Evolutionary conservation across 2,797 vertebrate genomes (phyloP).

Genomic region (Chloroceryle amazona): DNA sequence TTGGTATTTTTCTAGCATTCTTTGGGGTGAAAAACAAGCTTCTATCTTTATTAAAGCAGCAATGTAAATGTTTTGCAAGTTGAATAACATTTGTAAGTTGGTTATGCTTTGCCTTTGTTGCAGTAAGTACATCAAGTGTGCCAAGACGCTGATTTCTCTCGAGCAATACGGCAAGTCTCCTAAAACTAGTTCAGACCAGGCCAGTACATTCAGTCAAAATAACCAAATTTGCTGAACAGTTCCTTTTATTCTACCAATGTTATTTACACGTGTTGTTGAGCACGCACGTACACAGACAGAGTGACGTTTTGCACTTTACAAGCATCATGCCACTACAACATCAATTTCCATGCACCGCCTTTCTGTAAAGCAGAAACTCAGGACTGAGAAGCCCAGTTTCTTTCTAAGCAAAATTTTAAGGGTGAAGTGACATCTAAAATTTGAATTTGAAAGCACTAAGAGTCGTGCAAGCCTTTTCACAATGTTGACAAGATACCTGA

Average conservation of each 20-base stretch:
- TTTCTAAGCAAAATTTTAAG: not conserved
- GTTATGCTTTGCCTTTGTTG: not conserved
- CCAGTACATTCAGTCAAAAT: not conserved
- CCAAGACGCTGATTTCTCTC: not conserved
- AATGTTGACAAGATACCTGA: not conserved
- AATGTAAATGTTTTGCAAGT: not conserved
- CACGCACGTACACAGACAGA: fast-evolving
- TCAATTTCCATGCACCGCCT: not conserved
- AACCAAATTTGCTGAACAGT: not conserved
- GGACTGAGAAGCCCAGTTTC: not conserved
- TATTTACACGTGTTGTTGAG: not conserved
- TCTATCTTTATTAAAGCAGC: not conserved
- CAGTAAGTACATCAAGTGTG: no score
- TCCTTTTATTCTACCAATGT: not conserved
- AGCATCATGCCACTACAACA: not conserved
- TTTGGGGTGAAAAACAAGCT: not conserved
- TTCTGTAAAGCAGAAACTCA: not conserved
- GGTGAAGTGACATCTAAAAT: not conserved
- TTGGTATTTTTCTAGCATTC: not conserved
- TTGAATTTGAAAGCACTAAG: not conserved
- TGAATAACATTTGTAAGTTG: not conserved
- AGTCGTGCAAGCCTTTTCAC: not conserved
- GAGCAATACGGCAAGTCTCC: not conserved
- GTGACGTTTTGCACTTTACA: not conserved
- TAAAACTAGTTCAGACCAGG: not conserved